Conservation (phyloP, 2,797 vertebrate species). For the Sebastes taczanowskii region DNA sequence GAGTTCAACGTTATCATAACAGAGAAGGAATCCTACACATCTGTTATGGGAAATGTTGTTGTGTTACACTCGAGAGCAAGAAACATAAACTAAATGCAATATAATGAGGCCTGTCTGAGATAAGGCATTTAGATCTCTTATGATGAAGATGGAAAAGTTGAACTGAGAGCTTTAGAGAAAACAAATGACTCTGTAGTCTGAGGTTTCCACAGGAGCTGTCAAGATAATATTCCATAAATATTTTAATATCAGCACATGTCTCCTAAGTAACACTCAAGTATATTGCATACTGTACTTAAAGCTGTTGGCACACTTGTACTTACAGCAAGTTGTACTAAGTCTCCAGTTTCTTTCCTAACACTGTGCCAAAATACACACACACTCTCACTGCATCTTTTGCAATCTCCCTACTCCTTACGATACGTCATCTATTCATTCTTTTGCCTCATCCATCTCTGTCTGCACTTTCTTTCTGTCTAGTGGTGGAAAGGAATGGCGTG, state of each 20-base stretch:
- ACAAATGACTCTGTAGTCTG: background rate
- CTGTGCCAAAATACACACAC: constrained; percentile 34
- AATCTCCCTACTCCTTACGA: constrained; percentile 1
- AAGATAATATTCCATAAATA: constrained; percentile 7
- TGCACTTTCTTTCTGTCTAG: constrained; percentile 54
- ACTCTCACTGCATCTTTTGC: constrained; percentile 5
- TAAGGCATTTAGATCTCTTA: background rate
- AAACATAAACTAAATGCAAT: background rate
- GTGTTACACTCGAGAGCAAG: background rate
- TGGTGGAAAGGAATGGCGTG: constrained; percentile 69
- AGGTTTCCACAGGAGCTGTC: background rate
- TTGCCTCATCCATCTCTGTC: constrained; percentile 34
- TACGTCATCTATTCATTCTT: background rate
- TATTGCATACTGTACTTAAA: background rate
- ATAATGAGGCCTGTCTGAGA: background rate
- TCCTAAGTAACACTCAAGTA: background rate
- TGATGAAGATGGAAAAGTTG: background rate
- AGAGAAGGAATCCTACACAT: background rate
- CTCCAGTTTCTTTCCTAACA: background rate
- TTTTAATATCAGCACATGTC: background rate
- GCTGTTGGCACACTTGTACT: background rate
- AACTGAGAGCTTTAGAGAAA: background rate
- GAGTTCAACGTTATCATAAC: background rate
- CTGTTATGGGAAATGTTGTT: background rate
- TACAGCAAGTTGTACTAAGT: background rate